Percentiles rank a stretch among this genome's conserved stretches.
Conservation (phyloP, 2,797 vertebrate genomes). For the Rhabdomys pumilio region DNA sequence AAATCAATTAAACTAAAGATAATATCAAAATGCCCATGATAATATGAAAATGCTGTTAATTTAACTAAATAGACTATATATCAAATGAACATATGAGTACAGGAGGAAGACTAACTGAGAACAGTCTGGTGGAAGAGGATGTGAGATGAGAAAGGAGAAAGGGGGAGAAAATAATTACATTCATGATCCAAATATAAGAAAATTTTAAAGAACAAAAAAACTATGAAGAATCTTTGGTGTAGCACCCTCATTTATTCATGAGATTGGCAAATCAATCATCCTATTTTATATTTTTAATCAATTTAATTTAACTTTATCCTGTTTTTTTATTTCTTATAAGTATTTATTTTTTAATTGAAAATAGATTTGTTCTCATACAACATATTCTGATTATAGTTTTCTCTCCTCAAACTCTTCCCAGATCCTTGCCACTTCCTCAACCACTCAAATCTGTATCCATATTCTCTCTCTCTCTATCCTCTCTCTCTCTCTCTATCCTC, state of each 20-base stretch:
- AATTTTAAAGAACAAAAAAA: neutral
- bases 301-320: neutral
- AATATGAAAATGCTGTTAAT: neutral
- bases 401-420: neutral
- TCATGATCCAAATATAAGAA: neutral
- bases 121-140: neutral
- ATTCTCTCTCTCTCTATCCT: neutral
- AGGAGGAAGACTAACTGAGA: neutral
- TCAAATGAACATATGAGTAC: neutral
- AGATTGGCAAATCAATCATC: neutral
- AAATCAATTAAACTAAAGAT: neutral
- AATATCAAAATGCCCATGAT: neutral
- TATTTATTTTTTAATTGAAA: neutral
- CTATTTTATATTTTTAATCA: neutral
- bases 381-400: neutral
- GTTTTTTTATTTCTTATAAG: too few relatives aligned
- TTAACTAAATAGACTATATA: neutral
- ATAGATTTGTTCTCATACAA: neutral
- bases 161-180: neutral
- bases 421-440: neutral
- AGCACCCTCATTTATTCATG: too few relatives aligned
- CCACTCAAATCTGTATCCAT: neutral
- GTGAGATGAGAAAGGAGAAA: neutral
- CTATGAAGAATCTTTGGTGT: neutral
- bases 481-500: too few relatives aligned